Evolutionary conservation across 2,797 vertebrate genomes (phyloP), one percentile per base, ranked within the genome.

Genomic region (Anomalospiza imberbis): DNA sequence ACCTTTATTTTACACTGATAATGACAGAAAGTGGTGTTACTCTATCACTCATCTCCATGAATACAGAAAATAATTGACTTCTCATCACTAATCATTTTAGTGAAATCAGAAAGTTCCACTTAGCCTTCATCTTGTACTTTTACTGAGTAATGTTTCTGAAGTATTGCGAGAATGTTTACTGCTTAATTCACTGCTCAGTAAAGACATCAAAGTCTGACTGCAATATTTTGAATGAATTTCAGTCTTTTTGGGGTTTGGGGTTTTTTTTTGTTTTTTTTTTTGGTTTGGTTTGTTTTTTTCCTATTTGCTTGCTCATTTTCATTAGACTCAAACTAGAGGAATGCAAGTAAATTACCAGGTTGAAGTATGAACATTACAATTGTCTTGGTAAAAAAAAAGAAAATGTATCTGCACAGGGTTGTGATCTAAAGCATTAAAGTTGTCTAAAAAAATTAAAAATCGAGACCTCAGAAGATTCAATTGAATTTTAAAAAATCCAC

Each of bases 1-100:
- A 97, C 97, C 97, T 98, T 95, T 97, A 79, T 85, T 96, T 97
- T 93, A 76, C 91, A 90, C 75, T 85, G 51, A 84, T 95, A 85
- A 73, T 89, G 65, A 90, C 85, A 94, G 89, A 72, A 96, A 94
- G 81, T 53, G 75, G 32, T 22, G 70, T 92, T 96, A 97, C 80
- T 95, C 85, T 88, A 84, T 88, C 89, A 66, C 88, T 95, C 32
- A 54, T 58, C 40, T 78, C 28, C 54, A 66, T 91, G 91, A 97
- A 94, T 91, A 95, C 76, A 76, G 45, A 94, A 82, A 84, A 96
- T 92, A 94, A 92, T 91, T 94, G 94, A 92, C 67, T 95, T 97
- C 94, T 96, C 55, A 91, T 97, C 85, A 74, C 40, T 96, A 96
- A 91, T 44, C 50, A 80, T 95, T 92, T 71, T 32, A 91, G 70